phyloP scores from a whole-genome alignment of 1,140 invertebrate genomes.

The Bombus waltoni region DNA sequence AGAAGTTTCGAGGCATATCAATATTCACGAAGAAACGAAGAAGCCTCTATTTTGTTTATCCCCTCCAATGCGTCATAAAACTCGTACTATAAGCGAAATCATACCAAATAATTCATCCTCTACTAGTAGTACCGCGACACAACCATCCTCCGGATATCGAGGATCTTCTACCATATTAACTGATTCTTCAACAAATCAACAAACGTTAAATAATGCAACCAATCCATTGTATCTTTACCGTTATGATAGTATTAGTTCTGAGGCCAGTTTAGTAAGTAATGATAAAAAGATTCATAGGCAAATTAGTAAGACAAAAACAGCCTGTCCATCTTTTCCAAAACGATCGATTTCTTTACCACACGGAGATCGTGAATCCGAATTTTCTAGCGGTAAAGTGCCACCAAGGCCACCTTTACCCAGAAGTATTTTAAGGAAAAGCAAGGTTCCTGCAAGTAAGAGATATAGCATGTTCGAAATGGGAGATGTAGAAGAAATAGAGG shows the following conservation, averaged over 20 bases:
- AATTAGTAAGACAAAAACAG: slow-evolving; percentile 74
- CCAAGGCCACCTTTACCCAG: slow-evolving; percentile 88
- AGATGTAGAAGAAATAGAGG: slow-evolving; percentile 83
- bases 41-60: slow-evolving; percentile 87
- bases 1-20: slow-evolving; percentile 86
- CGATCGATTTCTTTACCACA: slow-evolving; percentile 86
- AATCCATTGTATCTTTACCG: slow-evolving; percentile 92
- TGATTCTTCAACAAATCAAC: slow-evolving; percentile 87
- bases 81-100: slow-evolving; percentile 79
- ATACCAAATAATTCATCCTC: slow-evolving; percentile 86
- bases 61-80: slow-evolving; percentile 83
- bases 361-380: slow-evolving; percentile 82
- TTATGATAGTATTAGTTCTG: slow-evolving; percentile 90
- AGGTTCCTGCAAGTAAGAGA: slow-evolving; percentile 85
- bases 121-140: slow-evolving; percentile 89
- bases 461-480: slow-evolving; percentile 92
- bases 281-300: slow-evolving; percentile 81
- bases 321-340: slow-evolving; percentile 84
- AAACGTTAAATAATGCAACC: slow-evolving; percentile 81
- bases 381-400: slow-evolving; percentile 83
- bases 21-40: slow-evolving; percentile 83
- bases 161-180: slow-evolving; percentile 92
- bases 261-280: slow-evolving; percentile 84
- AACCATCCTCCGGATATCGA: slow-evolving; percentile 91
- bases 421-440: slow-evolving; percentile 88